Base-by-base conservation (phyloP, 2,888 invertebrate genomes). In the Andrena hattorfiana region DNA sequence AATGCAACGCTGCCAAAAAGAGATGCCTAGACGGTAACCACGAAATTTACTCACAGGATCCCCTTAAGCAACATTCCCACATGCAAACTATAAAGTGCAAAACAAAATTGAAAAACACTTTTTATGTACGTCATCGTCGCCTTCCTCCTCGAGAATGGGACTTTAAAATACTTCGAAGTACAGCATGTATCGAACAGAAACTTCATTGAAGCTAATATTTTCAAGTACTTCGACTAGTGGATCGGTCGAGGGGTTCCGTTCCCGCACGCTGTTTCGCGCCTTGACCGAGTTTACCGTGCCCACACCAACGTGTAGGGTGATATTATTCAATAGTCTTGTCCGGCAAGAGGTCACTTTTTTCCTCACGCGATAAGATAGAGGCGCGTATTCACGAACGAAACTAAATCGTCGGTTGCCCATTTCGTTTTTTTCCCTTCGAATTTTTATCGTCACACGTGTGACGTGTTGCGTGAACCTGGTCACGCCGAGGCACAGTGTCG, bases 251-350 rank as follows among this genome's bases (percentile, higher is more conserved):
- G 10, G 20, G 49, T 32, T 32, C n/a, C 1, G 59, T 64, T 59
- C n/a, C 48, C 59, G 54, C 32, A 42, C 42, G 42, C 13, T 28
- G 6, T 13, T 26, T 26, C 26, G 0, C 51, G 42, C 79, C 79
- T 80, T 77, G 79, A 62, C 70, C 79, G 70, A 66, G 70, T 77
- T 80, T 73, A 28, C 23, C 35, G 23, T 30, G 10, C 13, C 42
- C 28, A 35, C 20, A 16, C 42, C 10, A 56, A 49, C 35, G 60
- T 35, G 20, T 51, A 26, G 49, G 35, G 54, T 66, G 56, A 67
- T 73, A 69, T 75, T 77, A 77, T 66, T 80, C 66, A 77, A 77
- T 77, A 10, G 30, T n/a, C 20, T 6, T 63, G 60, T 30, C 20
- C 20, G 10, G 8, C 23, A 48, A 68, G 62, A 69, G 69, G 69